These are phyloP conservation scores for Bombus sibiricus DNA, from an alignment of 1,140 invertebrate species.

Conservation along the genomic window DNA sequence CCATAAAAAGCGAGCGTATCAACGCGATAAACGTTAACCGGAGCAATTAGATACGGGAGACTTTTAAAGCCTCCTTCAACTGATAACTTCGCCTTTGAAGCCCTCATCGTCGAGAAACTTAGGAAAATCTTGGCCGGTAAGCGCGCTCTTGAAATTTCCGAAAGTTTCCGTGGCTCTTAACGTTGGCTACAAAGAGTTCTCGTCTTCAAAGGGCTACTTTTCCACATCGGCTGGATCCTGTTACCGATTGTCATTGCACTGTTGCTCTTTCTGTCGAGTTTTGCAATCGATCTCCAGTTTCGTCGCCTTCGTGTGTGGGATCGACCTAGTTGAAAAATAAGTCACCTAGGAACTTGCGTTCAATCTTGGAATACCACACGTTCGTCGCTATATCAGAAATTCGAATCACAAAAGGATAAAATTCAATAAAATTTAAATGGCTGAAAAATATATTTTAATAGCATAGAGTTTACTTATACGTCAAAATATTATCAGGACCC, in stretches of 20 bases:
- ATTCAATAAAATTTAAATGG: too few relatives aligned
- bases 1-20: slow-evolving; percentile 41
- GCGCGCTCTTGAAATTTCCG: not conserved
- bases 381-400: too few relatives aligned
- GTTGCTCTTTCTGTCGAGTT: not conserved
- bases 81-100: slow-evolving; percentile 13
- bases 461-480: too few relatives aligned
- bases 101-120: not conserved
- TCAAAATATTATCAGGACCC: too few relatives aligned
- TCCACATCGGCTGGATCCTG: not conserved
- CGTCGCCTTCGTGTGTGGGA: too few relatives aligned
- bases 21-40: slow-evolving; percentile 51
- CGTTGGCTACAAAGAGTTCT: not conserved
- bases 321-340: not conserved
- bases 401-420: too few relatives aligned
- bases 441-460: too few relatives aligned
- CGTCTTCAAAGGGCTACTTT: not conserved
- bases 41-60: slow-evolving; percentile 39
- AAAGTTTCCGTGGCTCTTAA: slow-evolving; percentile 18
- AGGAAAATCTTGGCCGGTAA: not conserved
- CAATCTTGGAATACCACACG: too few relatives aligned
- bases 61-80: slow-evolving; percentile 5
- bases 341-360: too few relatives aligned
- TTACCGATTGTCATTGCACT: not conserved
- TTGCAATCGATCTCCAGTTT: not conserved